A percentile compares a stretch with the other conserved stretches of the same genome.
Evolutionary conservation across 2,797 vertebrate genomes (phyloP).

Genomic region (Percopsis omiscomaycus): DNA sequence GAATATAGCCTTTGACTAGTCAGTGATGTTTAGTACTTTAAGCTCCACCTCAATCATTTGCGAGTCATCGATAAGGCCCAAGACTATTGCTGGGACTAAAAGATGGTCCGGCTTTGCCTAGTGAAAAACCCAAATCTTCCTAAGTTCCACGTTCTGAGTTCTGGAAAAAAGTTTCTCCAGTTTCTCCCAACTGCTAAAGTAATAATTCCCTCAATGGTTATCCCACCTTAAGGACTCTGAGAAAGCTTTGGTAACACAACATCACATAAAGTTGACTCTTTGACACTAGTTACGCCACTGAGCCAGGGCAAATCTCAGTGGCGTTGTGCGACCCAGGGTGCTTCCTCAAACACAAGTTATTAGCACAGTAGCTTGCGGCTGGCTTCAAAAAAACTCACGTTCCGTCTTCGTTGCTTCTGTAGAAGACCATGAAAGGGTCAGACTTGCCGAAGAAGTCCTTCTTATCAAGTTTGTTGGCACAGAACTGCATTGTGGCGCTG

Average conservation of each 20-base stretch:
- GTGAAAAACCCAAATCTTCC: too few relatives aligned
- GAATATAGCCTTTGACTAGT: too few relatives aligned
- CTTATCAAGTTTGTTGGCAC: conserved; percentile 96
- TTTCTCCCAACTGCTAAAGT: conserved; percentile 3
- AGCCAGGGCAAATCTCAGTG: background rate
- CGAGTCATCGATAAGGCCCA: too few relatives aligned
- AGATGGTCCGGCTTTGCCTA: too few relatives aligned
- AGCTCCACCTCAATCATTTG: too few relatives aligned
- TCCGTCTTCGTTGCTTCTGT: conserved; percentile 93
- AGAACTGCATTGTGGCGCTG: conserved; percentile 94
- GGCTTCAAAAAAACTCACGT: conserved; percentile 80
- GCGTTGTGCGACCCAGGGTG: background rate
- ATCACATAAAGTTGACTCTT: conserved; percentile 2
- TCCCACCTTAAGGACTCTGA: background rate
- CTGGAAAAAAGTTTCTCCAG: too few relatives aligned
- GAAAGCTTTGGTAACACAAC: conserved; percentile 1
- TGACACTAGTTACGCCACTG: background rate
- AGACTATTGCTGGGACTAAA: too few relatives aligned
- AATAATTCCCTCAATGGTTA: conserved; percentile 1
- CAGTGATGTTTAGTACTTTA: too few relatives aligned
- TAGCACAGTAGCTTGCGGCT: background rate
- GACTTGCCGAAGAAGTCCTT: conserved; percentile 98
- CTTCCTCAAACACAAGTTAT: background rate
- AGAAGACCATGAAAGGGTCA: conserved; percentile 95
- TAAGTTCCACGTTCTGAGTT: too few relatives aligned